Evolutionary conservation across 2,888 invertebrate genomes (phyloP).

Genomic region (Leptogaster cylindrica): DNA sequence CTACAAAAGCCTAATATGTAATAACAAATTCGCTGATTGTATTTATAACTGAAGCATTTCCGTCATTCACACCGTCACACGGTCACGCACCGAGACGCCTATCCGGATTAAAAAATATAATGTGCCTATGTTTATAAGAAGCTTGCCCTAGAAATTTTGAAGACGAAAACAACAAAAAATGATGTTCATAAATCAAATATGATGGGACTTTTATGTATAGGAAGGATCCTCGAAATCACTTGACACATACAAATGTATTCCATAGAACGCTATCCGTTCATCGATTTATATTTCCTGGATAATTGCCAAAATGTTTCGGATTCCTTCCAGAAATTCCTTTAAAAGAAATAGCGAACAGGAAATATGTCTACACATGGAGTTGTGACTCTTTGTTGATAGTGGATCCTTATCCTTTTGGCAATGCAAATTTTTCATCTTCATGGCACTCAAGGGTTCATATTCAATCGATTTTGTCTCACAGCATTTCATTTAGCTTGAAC

Average conservation of each 20-base stretch:
- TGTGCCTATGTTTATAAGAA: too few relatives aligned
- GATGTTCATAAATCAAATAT: background rate
- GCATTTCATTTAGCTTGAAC: conserved; percentile 25
- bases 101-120: too few relatives aligned
- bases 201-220: background rate
- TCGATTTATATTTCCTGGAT: conserved; percentile 31
- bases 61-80: too few relatives aligned
- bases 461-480: conserved; percentile 29
- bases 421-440: conserved; percentile 29
- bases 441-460: conserved; percentile 12
- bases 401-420: conserved; percentile 17
- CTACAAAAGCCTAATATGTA: too few relatives aligned
- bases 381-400: background rate
- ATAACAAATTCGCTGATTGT: too few relatives aligned
- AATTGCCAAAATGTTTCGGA: conserved; percentile 21
- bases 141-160: too few relatives aligned
- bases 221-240: background rate
- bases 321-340: conserved; percentile 25
- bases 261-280: background rate
- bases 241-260: background rate
- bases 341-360: conserved; percentile 10
- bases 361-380: conserved; percentile 3
- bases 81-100: too few relatives aligned
- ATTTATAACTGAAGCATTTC: too few relatives aligned
- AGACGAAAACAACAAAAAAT: too few relatives aligned